These are phyloP conservation scores for Rhodinocichla rosea DNA, from an alignment of 2,113 vertebrate genomes.

Conservation along the genomic window DNA sequence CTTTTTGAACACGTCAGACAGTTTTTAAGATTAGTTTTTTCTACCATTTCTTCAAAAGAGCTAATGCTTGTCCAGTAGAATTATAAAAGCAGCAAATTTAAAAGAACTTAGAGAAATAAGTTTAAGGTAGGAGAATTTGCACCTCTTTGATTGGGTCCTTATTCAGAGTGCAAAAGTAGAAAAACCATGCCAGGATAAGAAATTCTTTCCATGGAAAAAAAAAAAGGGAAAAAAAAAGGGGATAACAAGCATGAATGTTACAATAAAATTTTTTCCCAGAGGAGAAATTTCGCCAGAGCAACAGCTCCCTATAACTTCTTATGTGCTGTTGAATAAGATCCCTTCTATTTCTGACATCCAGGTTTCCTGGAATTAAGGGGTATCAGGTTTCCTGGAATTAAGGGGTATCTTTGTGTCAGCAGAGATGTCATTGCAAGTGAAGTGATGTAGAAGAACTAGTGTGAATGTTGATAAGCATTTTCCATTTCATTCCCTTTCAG, in stretches of 20 bases:
- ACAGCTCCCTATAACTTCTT: not conserved
- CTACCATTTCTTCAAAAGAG: not conserved
- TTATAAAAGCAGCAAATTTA: not conserved
- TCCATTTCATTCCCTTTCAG: not conserved
- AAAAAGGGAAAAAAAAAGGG: no score
- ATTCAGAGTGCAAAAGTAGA: not conserved
- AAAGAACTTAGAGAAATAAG: not conserved
- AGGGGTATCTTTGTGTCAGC: not conserved
- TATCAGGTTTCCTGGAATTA: not conserved
- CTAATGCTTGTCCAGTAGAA: not conserved
- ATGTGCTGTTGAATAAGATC: not conserved
- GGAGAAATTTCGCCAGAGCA: not conserved
- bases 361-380: not conserved
- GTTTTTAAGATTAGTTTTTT: not conserved
- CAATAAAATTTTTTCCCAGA: not conserved
- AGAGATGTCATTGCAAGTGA: not conserved
- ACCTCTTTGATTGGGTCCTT: not conserved
- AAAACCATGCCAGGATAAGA: not conserved
- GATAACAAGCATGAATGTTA: not conserved
- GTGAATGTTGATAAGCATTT: not conserved
- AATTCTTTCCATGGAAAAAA: not conserved
- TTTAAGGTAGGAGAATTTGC: not conserved
- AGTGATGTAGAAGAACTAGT: not conserved
- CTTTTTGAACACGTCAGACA: not conserved
- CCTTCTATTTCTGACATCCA: not conserved